A percentile compares a stretch with the other conserved stretches of the same genome.
These are phyloP conservation scores for Pelodiscus sinensis DNA, from an alignment of 2,113 vertebrate species.

Conservation along the genomic window DNA sequence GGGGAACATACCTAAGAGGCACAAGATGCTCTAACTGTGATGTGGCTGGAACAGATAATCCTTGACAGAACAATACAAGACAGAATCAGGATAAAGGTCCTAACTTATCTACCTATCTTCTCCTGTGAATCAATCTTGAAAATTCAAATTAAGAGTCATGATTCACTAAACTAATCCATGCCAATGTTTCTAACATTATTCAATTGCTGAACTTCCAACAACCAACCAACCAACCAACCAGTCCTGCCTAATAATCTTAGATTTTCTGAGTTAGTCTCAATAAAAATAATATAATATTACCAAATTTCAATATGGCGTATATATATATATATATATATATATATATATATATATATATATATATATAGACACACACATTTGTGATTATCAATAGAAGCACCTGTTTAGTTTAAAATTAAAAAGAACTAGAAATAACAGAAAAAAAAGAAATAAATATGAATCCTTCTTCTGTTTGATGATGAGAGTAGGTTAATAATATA, in stretches of 20 bases:
- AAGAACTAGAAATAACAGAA: background rate
- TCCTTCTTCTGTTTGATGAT: background rate
- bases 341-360: background rate
- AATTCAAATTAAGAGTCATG: background rate
- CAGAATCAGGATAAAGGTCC: rapidly evolving
- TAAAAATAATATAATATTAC: background rate
- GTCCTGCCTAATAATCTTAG: background rate
- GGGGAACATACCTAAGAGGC: background rate
- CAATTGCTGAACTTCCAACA: background rate
- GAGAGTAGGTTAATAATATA: background rate
- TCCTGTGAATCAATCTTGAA: background rate
- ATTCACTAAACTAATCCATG: background rate
- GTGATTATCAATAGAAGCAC: background rate
- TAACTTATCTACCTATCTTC: background rate
- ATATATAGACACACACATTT: background rate
- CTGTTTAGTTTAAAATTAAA: background rate
- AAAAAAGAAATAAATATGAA: background rate
- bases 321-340: background rate
- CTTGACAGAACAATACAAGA: background rate
- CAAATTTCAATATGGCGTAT: background rate
- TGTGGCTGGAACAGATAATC: background rate
- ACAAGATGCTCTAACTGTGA: background rate
- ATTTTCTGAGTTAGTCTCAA: background rate
- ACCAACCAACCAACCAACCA: background rate
- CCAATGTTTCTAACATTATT: background rate